Percentiles rank a stretch among this genome's conserved stretches.
Conservation (phyloP, 2,797 vertebrate genomes). For the Oceanodroma leucorhoa region DNA sequence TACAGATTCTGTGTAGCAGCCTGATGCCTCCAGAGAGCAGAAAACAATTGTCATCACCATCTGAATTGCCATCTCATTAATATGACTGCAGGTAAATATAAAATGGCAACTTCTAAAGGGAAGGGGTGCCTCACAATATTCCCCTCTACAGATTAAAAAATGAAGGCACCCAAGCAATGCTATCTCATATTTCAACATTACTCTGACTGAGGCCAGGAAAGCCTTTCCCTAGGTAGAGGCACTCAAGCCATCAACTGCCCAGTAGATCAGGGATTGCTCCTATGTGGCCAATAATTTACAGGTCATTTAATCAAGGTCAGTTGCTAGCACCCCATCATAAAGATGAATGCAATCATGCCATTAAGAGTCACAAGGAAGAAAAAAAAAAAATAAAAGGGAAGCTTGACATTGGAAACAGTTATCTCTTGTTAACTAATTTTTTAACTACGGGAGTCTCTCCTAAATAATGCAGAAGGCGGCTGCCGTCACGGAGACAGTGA, state of each 20-base stretch:
- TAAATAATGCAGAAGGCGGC: constrained; percentile 22
- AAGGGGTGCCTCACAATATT: background rate
- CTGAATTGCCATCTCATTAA: background rate
- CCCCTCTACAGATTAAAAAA: background rate
- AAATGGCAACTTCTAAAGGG: background rate
- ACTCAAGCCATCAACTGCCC: constrained; percentile 22
- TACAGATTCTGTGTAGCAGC: background rate
- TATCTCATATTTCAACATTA: background rate
- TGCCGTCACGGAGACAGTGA: background rate
- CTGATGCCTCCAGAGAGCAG: background rate
- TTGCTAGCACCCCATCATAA: background rate
- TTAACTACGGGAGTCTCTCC: background rate
- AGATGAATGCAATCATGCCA: background rate
- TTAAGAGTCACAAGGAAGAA: background rate
- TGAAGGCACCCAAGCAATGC: background rate
- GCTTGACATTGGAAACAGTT: background rate
- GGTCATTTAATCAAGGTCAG: constrained; percentile 36
- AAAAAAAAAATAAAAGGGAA: background rate
- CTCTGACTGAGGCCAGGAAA: background rate
- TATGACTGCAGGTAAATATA: background rate
- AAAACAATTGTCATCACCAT: background rate
- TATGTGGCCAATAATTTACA: constrained; percentile 47
- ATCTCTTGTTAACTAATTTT: background rate
- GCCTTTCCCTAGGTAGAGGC: background rate
- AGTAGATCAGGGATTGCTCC: constrained; percentile 25